Evolutionary conservation across 2,113 vertebrate genomes (phyloP).

Genomic region (Thunnus maccoyii): DNA sequence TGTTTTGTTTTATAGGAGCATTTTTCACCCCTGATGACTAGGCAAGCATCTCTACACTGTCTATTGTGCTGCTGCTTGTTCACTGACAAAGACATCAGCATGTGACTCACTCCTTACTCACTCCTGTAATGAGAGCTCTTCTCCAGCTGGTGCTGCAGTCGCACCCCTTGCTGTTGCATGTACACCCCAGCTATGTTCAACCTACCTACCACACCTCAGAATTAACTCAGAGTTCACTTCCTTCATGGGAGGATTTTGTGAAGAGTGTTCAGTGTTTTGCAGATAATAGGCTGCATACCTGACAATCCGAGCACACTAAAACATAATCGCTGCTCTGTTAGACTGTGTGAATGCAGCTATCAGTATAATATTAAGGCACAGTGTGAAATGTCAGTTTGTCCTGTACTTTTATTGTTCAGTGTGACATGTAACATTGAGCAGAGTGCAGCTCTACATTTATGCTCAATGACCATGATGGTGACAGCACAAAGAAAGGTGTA

Average conservation of each 20-base stretch:
- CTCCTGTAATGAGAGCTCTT: constrained; percentile 49
- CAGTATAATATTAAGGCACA: background rate
- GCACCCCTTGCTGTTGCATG: constrained; percentile 19
- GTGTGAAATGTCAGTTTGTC: constrained; percentile 13
- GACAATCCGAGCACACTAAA: background rate
- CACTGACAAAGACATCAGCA: constrained; percentile 49
- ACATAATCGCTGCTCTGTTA: background rate
- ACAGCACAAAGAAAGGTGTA: constrained; percentile 30
- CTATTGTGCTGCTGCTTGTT: constrained; percentile 38
- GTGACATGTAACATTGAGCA: constrained; percentile 8
- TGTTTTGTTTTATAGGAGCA: constrained; percentile 37
- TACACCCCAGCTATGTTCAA: constrained; percentile 5
- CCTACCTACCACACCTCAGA: background rate
- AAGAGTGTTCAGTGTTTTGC: background rate
- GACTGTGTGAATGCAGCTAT: background rate
- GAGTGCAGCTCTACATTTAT: constrained; percentile 11
- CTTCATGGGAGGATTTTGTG: background rate
- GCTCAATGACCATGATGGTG: constrained; percentile 23
- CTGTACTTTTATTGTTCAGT: background rate
- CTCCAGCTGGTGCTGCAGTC: constrained; percentile 36
- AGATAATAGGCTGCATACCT: background rate
- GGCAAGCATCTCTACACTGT: constrained; percentile 26
- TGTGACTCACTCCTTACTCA: constrained; percentile 58
- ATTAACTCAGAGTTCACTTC: constrained; percentile 12
- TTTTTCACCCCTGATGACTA: constrained; percentile 41